A percentile compares a stretch with the other conserved stretches of the same genome.
Conservation (phyloP, 2,888 invertebrate genomes). For the Drosophila testacea region DNA sequence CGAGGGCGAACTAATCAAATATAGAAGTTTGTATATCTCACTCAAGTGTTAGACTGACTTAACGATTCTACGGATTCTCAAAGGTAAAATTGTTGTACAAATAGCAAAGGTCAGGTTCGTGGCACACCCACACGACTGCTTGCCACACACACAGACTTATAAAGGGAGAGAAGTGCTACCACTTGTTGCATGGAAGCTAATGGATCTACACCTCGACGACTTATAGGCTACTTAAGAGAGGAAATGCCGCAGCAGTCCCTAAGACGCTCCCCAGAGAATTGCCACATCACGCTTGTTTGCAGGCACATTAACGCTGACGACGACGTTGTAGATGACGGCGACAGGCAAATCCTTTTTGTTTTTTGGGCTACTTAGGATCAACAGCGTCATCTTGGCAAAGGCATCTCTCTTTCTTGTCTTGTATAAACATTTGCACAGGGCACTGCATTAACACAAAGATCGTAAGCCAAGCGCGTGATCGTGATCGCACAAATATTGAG, state of each 20-base stretch:
- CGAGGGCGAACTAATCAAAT: constrained; percentile 5
- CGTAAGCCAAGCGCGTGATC: constrained; percentile 72
- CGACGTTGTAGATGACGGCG: constrained; percentile 46
- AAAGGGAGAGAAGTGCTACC: constrained; percentile 30
- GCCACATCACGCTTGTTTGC: constrained; percentile 81
- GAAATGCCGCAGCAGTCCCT: constrained; percentile 22
- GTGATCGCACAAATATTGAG: constrained; percentile 68
- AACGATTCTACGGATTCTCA: constrained; percentile 47
- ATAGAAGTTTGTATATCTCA: constrained; percentile 61
- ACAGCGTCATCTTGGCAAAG: constrained; percentile 41
- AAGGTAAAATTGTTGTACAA: constrained; percentile 23
- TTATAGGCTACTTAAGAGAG: constrained; percentile 61
- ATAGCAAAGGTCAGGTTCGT: constrained; percentile 27
- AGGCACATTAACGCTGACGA: constrained; percentile 73
- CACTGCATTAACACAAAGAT: constrained; percentile 66
- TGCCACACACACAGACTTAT: constrained; percentile 35
- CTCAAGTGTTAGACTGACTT: constrained; percentile 54
- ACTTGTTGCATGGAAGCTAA: constrained; percentile 69
- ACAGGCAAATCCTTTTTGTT: constrained; percentile 72
- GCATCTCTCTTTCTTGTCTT: constrained; percentile 57
- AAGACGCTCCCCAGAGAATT: constrained; percentile 70
- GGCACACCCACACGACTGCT: constrained; percentile 49
- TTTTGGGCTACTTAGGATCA: constrained; percentile 69
- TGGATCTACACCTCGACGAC: constrained; percentile 73
- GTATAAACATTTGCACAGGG: constrained; percentile 71